Base-by-base conservation (phyloP, 2,888 invertebrate species). In the Acleris literana region DNA sequence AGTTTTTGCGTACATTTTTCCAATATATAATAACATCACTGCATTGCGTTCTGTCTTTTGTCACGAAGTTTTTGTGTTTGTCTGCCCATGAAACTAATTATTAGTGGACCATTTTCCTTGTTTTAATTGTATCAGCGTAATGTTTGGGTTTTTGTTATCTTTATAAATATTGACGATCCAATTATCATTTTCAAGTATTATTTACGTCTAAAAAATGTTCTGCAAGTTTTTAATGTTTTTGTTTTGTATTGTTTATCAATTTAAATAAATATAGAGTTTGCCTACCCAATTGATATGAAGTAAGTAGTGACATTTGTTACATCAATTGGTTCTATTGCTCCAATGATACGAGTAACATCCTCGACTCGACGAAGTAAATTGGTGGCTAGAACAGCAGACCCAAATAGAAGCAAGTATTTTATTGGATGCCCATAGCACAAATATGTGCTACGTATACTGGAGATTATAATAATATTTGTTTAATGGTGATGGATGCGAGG, bases 261-360 rank as follows among this genome's bases (percentile, higher is more conserved):
- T 29, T 29, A 7, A 29, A 29, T 6, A 29, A 29, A 29, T 29
- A 7, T 29, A 7, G 29, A 29, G 7, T 29, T 29, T 29, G 70
- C 63, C 66, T 46, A 65, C 69, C 54, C 29, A 72, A 69, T 71
- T 78, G 79, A 76, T 29, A 6, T 9, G 29, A 74, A 74, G 76
- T 73, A 80, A 74, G 76, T 73, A 80, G 78, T 84, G 80, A 80
- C 82, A 72, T 81, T 77, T 74, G 79, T 82, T 84, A 79, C 73
- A 69, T 71, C 85, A 85, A 83, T 85, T 85, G 85, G 78, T 76
- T 78, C 74, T 71, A 77, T 77, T 58, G 72, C 29, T 78, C 74
- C 70, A 77, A 77, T 58, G 72, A 70, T 75, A 43, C 61, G 51
- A 61, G 9, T 56, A 55, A 25, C 51, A 43, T 51, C 60, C 33